Conservation (phyloP, 2,113 vertebrate species). For the Psilopsiagon aurifrons region DNA sequence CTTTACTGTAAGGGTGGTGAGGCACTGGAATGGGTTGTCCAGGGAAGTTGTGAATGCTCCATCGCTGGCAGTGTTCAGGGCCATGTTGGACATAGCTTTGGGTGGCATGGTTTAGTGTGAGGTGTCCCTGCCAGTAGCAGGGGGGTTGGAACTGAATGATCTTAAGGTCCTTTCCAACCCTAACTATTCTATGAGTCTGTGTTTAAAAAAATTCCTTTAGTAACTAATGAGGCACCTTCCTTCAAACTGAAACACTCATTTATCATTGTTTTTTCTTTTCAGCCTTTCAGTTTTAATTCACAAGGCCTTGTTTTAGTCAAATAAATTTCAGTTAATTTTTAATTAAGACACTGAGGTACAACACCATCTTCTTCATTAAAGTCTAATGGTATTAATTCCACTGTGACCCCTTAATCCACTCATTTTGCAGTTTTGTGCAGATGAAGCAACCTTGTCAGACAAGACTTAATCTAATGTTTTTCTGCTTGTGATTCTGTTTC, state of each 20-base stretch:
- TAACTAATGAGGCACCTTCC: background rate
- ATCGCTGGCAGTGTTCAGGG: no score
- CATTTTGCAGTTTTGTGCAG: background rate
- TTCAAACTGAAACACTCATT: background rate
- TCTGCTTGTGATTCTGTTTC: background rate
- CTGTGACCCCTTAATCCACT: background rate
- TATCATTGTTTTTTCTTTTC: background rate
- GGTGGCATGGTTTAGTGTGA: no score
- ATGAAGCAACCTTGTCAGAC: background rate
- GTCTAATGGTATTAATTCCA: background rate
- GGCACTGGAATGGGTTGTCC: no score
- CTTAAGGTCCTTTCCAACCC: no score
- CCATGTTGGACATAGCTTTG: no score
- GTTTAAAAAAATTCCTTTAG: background rate
- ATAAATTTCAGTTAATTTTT: background rate
- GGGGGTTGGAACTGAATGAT: no score
- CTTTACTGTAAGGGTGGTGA: no score
- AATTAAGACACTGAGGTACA: background rate
- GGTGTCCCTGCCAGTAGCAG: no score
- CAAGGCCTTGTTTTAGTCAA: background rate
- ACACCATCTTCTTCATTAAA: background rate
- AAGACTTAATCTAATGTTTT: background rate
- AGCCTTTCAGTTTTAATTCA: background rate
- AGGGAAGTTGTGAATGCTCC: no score
- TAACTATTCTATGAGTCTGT: background rate